Evolutionary conservation across 2,113 vertebrate species (phyloP).

Genomic region (Elephas maximus): DNA sequence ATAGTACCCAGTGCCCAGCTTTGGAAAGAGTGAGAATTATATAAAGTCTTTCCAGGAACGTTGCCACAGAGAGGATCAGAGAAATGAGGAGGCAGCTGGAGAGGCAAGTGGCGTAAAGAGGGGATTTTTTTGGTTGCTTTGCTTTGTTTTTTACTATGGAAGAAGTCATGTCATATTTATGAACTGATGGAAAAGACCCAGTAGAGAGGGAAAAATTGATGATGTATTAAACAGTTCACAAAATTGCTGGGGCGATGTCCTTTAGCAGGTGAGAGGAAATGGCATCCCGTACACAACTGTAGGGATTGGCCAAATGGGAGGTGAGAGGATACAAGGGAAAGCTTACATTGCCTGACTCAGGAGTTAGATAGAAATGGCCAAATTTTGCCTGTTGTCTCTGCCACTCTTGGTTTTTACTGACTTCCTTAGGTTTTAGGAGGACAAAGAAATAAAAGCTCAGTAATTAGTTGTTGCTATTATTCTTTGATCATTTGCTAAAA

Average conservation of each 20-base stretch:
- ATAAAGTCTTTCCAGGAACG: not conserved
- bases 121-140: not conserved
- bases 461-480: not conserved
- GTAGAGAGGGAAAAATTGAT: not conserved
- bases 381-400: not conserved
- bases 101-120: not conserved
- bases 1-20: not conserved
- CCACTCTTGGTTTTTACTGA: not conserved
- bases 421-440: not conserved
- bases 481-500: not conserved
- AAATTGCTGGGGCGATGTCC: not conserved
- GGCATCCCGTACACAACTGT: rapidly evolving
- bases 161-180: not conserved
- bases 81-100: not conserved
- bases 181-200: not conserved
- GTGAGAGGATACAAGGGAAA: not conserved
- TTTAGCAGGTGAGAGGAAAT: not conserved
- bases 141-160: not conserved
- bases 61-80: not conserved
- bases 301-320: not conserved
- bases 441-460: not conserved
- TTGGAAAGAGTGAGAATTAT: not conserved
- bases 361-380: not conserved
- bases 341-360: not conserved
- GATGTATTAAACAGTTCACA: not conserved